Percentiles rank a stretch among this genome's conserved stretches.
Conservation (phyloP, 2,888 invertebrate species). For the Nemurella pictetii region DNA sequence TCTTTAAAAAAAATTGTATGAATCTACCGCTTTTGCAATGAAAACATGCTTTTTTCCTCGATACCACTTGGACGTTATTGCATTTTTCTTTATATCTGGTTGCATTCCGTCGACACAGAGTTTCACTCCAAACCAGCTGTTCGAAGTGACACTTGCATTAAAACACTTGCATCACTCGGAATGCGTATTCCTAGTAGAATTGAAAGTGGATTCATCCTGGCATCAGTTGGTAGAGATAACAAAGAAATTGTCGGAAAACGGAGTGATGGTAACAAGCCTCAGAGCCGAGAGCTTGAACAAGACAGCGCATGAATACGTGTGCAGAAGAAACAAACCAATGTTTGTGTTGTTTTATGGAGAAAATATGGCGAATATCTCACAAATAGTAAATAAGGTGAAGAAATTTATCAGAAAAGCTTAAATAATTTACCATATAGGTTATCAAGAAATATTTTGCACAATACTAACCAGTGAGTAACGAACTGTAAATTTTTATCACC, state of each 20-base stretch:
- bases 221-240: neutral
- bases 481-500: neutral
- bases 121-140: neutral
- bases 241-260: neutral
- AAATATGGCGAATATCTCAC: neutral
- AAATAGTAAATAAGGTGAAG: neutral
- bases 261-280: neutral
- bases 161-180: neutral
- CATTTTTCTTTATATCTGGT: too few relatives aligned
- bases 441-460: too few relatives aligned
- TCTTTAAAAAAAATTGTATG: too few relatives aligned
- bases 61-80: too few relatives aligned
- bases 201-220: neutral
- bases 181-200: neutral
- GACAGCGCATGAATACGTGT: neutral
- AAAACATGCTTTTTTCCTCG: too few relatives aligned
- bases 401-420: neutral
- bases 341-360: neutral
- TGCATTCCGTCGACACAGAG: too few relatives aligned
- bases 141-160: neutral
- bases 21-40: too few relatives aligned
- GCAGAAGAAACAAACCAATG: neutral
- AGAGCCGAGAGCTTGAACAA: neutral
- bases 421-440: too few relatives aligned
- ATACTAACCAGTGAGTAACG: neutral